phyloP scores from a whole-genome alignment of 1,140 invertebrate genomes.

The Drosophila rufa region DNA sequence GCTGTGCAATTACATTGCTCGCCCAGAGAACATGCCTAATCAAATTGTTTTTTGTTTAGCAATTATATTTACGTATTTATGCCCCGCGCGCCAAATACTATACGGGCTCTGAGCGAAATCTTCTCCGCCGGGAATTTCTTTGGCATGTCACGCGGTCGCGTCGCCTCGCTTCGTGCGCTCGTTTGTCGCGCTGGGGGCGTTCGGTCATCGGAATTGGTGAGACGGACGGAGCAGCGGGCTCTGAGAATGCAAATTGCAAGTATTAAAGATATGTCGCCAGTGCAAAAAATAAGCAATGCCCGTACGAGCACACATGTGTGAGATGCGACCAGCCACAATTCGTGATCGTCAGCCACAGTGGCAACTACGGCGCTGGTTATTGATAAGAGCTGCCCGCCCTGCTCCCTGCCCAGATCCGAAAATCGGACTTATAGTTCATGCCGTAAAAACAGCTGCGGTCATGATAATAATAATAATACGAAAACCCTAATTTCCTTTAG shows the following conservation, averaged over 20 bases:
- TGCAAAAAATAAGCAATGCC: conserved; percentile 51
- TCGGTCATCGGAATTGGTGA: background rate
- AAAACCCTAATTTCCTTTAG: too few relatives aligned
- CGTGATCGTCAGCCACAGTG: conserved; percentile 54
- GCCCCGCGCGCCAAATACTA: conserved; percentile 15
- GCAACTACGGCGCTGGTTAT: conserved; percentile 30
- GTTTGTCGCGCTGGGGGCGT: conserved; percentile 43
- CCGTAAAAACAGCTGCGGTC: background rate
- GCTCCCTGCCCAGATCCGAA: conserved; percentile 5
- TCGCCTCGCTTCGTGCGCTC: conserved; percentile 39
- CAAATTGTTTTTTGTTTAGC: conserved; percentile 44
- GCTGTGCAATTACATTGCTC: conserved; percentile 47
- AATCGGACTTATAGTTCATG: conserved; percentile 12
- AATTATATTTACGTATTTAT: conserved; percentile 34
- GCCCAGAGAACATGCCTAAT: conserved; percentile 36
- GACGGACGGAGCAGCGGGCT: conserved; percentile 3
- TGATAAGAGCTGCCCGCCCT: conserved; percentile 35
- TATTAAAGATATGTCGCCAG: conserved; percentile 51
- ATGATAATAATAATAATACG: background rate
- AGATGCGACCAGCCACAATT: conserved; percentile 38
- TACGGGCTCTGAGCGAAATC: conserved; percentile 24
- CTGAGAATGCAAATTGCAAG: conserved; percentile 45
- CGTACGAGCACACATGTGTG: conserved; percentile 13
- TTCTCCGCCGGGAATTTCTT: conserved; percentile 51
- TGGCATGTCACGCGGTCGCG: conserved; percentile 69